These are phyloP conservation scores for Phalangium opilio DNA, from an alignment of 2,888 invertebrate genomes.

Conservation along the genomic window DNA sequence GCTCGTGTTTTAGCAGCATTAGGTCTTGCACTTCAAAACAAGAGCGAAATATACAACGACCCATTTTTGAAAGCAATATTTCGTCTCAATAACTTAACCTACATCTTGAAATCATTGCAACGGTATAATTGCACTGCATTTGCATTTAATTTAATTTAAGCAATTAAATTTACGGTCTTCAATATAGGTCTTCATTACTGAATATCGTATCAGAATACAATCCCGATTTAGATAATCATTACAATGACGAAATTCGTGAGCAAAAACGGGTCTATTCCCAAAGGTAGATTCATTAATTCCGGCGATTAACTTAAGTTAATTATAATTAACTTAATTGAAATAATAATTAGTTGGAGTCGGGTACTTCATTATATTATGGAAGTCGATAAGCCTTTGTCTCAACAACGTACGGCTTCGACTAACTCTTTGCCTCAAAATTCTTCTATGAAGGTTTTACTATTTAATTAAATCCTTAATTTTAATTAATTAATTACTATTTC, in stretches of 20 bases:
- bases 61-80: conserved; percentile 68
- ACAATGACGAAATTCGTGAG: conserved; percentile 69
- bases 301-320: no score
- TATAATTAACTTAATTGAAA: no score
- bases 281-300: conserved; percentile 31
- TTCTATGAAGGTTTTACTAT: conserved; percentile 7
- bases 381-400: conserved; percentile 34
- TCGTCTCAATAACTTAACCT: conserved; percentile 84
- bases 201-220: conserved; percentile 55
- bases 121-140: conserved; percentile 35
- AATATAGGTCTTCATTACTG: conserved; percentile 32
- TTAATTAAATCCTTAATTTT: conserved; percentile 6
- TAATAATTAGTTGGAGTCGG: conserved; percentile 67
- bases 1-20: conserved; percentile 78
- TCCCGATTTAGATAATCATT: conserved; percentile 68
- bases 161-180: no score
- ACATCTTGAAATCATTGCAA: conserved; percentile 79
- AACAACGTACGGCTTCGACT: conserved; percentile 12
- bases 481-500: conserved; percentile 10
- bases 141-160: neutral
- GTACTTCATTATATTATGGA: conserved; percentile 55
- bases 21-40: conserved; percentile 71
- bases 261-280: conserved; percentile 55
- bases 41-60: conserved; percentile 82
- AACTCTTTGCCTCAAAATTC: conserved; percentile 6